These are phyloP conservation scores for Gnathonemus echidnorhynchus DNA, from an alignment of 2,113 vertebrate genomes.

Conservation along the genomic window DNA sequence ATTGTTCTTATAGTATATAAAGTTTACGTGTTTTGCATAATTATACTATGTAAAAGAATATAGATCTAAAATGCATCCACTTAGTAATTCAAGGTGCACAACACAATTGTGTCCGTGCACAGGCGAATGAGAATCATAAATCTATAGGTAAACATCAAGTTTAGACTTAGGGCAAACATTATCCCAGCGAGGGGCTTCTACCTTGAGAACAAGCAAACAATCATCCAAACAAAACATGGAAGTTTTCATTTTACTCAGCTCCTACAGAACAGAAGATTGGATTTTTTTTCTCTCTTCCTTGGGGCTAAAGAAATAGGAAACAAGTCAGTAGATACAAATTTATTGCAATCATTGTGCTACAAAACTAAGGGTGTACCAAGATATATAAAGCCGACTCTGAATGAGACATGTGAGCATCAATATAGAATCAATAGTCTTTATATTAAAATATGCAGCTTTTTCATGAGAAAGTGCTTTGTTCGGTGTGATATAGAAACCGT, in stretches of 20 bases:
- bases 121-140: constrained; percentile 38
- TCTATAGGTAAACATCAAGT: constrained; percentile 40
- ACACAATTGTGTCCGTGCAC: constrained; percentile 18
- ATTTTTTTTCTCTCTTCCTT: not conserved
- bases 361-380: not conserved
- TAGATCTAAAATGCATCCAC: not conserved
- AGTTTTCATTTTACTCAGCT: not conserved
- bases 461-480: not conserved
- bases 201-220: constrained; percentile 30
- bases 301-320: not conserved
- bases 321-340: constrained; percentile 11
- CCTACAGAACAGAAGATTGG: not conserved
- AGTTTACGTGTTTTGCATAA: not conserved
- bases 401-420: not conserved
- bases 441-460: not conserved
- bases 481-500: not conserved
- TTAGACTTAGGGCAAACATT: constrained; percentile 26
- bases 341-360: constrained; percentile 19
- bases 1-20: not conserved
- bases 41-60: not conserved
- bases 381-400: not conserved
- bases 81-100: not conserved
- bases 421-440: not conserved
- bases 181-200: constrained; percentile 16
- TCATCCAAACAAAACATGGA: constrained; percentile 21